phyloP scores from a whole-genome alignment of 23 tunicate genomes.

The Clavelina lepadiformis region DNA sequence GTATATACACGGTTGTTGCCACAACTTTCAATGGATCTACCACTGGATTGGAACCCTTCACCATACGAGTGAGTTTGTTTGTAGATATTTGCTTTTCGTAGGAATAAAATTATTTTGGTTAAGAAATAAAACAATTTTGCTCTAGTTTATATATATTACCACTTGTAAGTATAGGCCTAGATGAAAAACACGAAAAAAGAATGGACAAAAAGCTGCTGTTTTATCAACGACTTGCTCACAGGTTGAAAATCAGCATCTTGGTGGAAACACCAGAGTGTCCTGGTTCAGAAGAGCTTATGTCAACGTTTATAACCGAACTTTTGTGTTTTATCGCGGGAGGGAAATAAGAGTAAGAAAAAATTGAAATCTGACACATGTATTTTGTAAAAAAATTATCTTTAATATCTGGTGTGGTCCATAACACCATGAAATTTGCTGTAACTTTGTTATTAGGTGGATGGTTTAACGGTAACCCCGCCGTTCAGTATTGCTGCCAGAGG shows the following conservation, averaged over 20 bases:
- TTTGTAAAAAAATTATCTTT: background rate
- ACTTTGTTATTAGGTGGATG: slow-evolving; percentile 8
- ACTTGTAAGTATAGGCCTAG: too few relatives aligned
- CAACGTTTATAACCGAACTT: background rate
- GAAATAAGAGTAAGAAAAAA: slow-evolving; percentile 4
- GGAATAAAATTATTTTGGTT: too few relatives aligned
- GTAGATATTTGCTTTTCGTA: too few relatives aligned
- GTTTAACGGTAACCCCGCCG: slow-evolving; percentile 5
- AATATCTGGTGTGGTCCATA: background rate
- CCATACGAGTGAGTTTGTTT: too few relatives aligned
- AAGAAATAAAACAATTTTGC: too few relatives aligned
- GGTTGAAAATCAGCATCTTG: slow-evolving; percentile 19
- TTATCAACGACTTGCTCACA: too few relatives aligned
- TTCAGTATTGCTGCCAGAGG: background rate
- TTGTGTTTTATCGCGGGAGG: slow-evolving; percentile 2
- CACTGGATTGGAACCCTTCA: background rate
- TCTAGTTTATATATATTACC: too few relatives aligned
- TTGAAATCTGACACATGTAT: too few relatives aligned
- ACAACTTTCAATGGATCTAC: background rate
- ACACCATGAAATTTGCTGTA: background rate
- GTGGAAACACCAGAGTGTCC: slow-evolving; percentile 1
- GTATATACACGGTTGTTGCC: background rate
- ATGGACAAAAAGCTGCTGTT: too few relatives aligned
- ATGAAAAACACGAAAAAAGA: too few relatives aligned
- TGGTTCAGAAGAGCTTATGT: slow-evolving; percentile 23